Evolutionary conservation across 2,888 invertebrate genomes (phyloP).

Genomic region (Acronicta psi): DNA sequence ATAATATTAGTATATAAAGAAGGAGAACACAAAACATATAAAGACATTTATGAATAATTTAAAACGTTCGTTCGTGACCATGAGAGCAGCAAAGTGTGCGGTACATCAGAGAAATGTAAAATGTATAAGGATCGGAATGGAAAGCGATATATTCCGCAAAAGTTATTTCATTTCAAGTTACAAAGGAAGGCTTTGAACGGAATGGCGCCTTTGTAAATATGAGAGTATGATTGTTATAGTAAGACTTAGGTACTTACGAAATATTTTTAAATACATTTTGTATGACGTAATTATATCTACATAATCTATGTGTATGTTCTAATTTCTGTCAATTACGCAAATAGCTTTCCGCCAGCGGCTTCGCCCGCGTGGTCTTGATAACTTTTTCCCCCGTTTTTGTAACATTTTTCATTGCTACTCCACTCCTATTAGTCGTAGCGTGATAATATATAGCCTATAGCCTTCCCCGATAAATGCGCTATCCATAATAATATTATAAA

Average conservation of each 20-base stretch:
- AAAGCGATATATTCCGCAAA: slow-evolving; percentile 29
- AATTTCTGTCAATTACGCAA: too few species aligned
- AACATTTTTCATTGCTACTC: too few species aligned
- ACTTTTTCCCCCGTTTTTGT: too few species aligned
- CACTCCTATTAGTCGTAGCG: too few species aligned
- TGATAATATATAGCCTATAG: too few species aligned
- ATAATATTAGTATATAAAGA: too few species aligned
- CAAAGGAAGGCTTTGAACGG: slow-evolving; percentile 17
- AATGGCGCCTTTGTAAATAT: background rate
- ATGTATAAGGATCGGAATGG: slow-evolving; percentile 23
- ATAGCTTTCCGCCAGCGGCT: too few species aligned
- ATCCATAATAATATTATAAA: too few species aligned
- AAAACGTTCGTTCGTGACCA: slow-evolving; percentile 7
- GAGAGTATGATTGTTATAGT: slow-evolving; percentile 2
- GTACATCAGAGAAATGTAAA: slow-evolving; percentile 20
- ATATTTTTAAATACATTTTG: background rate
- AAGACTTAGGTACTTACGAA: background rate
- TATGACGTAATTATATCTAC: too few species aligned
- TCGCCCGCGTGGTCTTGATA: too few species aligned
- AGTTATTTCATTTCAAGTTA: slow-evolving; percentile 24
- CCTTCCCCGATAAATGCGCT: too few species aligned
- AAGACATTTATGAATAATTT: slow-evolving; percentile 21
- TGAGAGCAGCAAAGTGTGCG: slow-evolving; percentile 20
- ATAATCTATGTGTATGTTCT: too few species aligned
- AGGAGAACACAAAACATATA: slow-evolving; percentile 4